Percentiles rank a stretch among this genome's conserved stretches.
Evolutionary conservation across 2,797 vertebrate genomes (phyloP).

Genomic region (Mionectes olivaceus): DNA sequence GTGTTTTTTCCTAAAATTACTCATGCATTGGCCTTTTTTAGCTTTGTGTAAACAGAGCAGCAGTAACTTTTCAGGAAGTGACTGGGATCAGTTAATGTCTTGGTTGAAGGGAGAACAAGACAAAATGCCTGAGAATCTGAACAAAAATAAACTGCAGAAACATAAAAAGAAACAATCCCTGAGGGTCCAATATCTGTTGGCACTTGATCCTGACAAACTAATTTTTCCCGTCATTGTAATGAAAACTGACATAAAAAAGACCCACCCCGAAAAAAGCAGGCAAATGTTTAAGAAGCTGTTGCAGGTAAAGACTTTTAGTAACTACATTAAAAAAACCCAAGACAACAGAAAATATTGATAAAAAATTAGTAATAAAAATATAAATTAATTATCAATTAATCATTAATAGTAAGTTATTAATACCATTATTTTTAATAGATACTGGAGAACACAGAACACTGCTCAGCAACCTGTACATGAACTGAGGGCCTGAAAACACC

Average conservation of each 20-base stretch:
- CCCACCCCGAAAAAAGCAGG: accelerated
- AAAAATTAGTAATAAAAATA: too few species aligned
- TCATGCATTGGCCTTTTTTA: not conserved
- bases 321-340: not conserved
- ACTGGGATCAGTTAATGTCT: not conserved
- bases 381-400: too few species aligned
- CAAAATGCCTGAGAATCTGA: not conserved
- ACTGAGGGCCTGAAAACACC: not conserved
- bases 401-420: too few species aligned
- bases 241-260: not conserved
- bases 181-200: not conserved
- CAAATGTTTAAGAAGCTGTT: not conserved
- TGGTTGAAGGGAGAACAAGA: not conserved
- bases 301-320: not conserved
- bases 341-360: not conserved
- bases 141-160: constrained; percentile 24
- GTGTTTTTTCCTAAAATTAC: not conserved
- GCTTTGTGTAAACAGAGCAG: not conserved
- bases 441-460: not conserved
- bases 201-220: not conserved
- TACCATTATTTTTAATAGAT: not conserved
- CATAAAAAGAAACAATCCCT: not conserved
- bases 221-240: not conserved
- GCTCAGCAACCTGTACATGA: not conserved
- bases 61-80: not conserved